Conservation (phyloP, 2,797 vertebrate genomes). For the Tapirus indicus region DNA sequence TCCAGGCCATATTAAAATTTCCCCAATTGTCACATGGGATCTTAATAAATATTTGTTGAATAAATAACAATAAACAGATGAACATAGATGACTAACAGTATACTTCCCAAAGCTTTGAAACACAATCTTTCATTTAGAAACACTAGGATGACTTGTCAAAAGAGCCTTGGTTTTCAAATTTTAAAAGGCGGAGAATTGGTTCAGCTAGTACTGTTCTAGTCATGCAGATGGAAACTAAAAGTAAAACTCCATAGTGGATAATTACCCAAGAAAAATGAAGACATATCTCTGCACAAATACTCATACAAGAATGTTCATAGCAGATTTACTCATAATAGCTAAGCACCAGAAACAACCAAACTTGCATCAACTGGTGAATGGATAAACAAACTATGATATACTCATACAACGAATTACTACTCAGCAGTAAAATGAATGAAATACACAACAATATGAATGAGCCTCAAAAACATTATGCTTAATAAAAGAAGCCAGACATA, state of each 20-base stretch:
- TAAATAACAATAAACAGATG: background rate
- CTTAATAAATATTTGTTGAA: constrained; percentile 48
- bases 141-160: constrained; percentile 10
- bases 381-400: constrained; percentile 48
- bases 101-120: constrained; percentile 33
- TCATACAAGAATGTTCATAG: constrained; percentile 14
- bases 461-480: constrained; percentile 25
- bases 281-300: background rate
- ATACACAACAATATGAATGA: constrained; percentile 11
- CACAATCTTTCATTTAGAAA: background rate
- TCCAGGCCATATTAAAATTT: constrained; percentile 4
- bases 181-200: constrained; percentile 2
- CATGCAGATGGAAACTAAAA: constrained; percentile 35
- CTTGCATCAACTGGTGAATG: background rate
- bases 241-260: constrained; percentile 43
- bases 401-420: constrained; percentile 24
- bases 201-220: constrained; percentile 5
- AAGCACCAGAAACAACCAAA: constrained; percentile 59
- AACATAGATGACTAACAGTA: background rate
- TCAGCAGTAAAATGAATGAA: constrained; percentile 48
- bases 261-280: constrained; percentile 51
- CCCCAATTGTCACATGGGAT: background rate
- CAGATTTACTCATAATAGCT: constrained; percentile 44
- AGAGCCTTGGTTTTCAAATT: constrained; percentile 38
- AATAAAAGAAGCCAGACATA: constrained; percentile 49